Evolutionary conservation across 2,113 vertebrate genomes (phyloP).

Genomic region (Herpetotheres cachinnans): DNA sequence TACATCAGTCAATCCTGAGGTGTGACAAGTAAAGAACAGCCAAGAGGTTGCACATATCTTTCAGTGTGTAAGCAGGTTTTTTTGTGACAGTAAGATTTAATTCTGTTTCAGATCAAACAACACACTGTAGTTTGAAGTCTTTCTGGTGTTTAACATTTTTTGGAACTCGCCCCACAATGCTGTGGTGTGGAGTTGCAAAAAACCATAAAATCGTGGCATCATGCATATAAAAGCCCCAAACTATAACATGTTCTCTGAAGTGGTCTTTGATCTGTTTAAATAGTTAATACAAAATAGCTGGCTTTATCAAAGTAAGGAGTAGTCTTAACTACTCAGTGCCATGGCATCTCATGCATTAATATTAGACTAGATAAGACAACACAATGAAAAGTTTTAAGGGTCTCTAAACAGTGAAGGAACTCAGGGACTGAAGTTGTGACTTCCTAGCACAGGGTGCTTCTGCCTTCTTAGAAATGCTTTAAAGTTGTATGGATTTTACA

Average conservation of each 20-base stretch:
- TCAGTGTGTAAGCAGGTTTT: neutral
- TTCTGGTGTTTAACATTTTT: neutral
- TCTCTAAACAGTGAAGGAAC: neutral
- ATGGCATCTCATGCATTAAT: neutral
- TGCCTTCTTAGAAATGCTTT: neutral
- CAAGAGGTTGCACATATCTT: neutral
- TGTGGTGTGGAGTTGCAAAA: neutral
- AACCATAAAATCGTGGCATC: neutral
- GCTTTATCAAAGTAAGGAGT: neutral
- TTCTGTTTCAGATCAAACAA: constrained; percentile 19
- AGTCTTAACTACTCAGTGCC: neutral
- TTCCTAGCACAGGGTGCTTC: neutral
- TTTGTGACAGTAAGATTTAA: neutral
- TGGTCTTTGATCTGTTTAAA: neutral
- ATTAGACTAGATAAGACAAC: neutral
- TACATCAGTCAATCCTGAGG: neutral
- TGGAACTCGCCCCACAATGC: neutral
- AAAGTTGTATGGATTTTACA: neutral
- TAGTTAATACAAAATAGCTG: neutral
- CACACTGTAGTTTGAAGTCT: neutral
- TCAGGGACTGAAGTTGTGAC: neutral
- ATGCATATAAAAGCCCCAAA: neutral
- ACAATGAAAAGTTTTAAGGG: neutral
- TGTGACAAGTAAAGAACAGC: neutral
- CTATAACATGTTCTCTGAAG: neutral